These are phyloP conservation scores for Phymanthus crucifer DNA, from an alignment of 92 coral and sea anemone species.

Conservation along the genomic window DNA sequence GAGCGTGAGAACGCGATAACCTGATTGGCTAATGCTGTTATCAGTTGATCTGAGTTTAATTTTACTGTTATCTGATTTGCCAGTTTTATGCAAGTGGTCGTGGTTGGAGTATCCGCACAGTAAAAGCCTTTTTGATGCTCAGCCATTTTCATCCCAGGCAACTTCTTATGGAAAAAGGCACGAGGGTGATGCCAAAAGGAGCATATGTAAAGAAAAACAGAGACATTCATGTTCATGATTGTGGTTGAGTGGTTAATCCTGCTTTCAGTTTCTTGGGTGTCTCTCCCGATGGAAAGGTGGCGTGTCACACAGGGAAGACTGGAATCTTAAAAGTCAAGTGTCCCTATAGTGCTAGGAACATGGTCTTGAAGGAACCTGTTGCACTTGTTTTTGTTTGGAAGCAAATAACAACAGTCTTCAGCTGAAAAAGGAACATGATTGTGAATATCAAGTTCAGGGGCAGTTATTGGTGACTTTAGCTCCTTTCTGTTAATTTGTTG, in stretches of 20 bases:
- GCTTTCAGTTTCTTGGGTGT: conserved; percentile 30
- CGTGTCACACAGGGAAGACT: conserved; percentile 38
- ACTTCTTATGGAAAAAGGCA: conserved; percentile 43
- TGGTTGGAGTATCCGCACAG: too few relatives aligned
- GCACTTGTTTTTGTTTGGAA: conserved; percentile 34
- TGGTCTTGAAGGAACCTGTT: conserved; percentile 31
- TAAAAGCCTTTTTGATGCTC: conserved; percentile 35
- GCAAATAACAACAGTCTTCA: conserved; percentile 30
- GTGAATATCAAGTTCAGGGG: neutral
- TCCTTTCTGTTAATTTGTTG: conserved; percentile 1
- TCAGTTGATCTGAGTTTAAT: too few relatives aligned
- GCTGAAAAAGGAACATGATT: neutral
- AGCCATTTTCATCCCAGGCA: conserved; percentile 33
- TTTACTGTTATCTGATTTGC: too few relatives aligned
- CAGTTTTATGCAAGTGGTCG: too few relatives aligned
- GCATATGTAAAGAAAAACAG: conserved; percentile 33
- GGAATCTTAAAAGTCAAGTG: conserved; percentile 45
- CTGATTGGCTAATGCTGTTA: too few relatives aligned
- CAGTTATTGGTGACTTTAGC: neutral
- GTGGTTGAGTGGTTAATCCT: conserved; percentile 26
- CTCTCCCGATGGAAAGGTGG: conserved; percentile 37
- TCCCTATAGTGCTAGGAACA: conserved; percentile 52
- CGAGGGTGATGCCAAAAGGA: conserved; percentile 36
- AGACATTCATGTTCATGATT: conserved; percentile 34
- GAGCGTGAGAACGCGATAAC: too few relatives aligned